These are phyloP conservation scores for Podarcis muralis DNA, from an alignment of 2,113 vertebrate genomes.

Conservation along the genomic window DNA sequence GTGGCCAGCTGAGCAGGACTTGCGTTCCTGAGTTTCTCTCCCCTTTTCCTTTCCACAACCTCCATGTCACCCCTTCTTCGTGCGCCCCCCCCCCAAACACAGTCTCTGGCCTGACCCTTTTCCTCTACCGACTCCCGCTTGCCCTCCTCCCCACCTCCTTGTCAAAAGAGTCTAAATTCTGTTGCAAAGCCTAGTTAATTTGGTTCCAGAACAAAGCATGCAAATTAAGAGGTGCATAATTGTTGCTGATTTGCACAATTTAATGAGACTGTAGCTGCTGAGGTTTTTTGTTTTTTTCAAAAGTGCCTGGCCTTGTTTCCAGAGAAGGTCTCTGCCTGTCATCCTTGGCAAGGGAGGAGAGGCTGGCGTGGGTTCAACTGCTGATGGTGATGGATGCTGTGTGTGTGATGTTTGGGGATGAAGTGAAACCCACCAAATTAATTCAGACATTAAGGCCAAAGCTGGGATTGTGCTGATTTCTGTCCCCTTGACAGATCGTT, in stretches of 20 bases:
- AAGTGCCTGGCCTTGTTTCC: neutral
- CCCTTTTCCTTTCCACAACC: neutral
- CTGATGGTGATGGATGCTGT: neutral
- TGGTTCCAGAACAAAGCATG: neutral
- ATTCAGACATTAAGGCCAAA: neutral
- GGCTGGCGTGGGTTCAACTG: neutral
- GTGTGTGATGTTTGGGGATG: no score
- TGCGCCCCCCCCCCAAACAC: neutral
- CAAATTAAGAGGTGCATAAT: neutral
- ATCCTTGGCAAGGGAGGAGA: neutral
- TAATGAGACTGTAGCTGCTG: neutral
- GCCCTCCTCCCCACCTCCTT: neutral
- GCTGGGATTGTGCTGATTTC: neutral
- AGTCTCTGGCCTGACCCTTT: neutral
- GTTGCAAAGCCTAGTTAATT: neutral
- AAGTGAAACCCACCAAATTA: neutral
- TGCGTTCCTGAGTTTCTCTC: neutral
- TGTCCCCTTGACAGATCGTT: no score
- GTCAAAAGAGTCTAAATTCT: neutral
- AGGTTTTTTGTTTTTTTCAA: fast-evolving
- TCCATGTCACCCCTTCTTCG: neutral
- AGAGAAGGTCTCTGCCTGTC: neutral
- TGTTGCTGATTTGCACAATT: neutral
- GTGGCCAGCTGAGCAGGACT: no score
- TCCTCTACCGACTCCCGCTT: neutral